Base-by-base conservation (phyloP, 2,113 vertebrate genomes). In the Heteronetta atricapilla region DNA sequence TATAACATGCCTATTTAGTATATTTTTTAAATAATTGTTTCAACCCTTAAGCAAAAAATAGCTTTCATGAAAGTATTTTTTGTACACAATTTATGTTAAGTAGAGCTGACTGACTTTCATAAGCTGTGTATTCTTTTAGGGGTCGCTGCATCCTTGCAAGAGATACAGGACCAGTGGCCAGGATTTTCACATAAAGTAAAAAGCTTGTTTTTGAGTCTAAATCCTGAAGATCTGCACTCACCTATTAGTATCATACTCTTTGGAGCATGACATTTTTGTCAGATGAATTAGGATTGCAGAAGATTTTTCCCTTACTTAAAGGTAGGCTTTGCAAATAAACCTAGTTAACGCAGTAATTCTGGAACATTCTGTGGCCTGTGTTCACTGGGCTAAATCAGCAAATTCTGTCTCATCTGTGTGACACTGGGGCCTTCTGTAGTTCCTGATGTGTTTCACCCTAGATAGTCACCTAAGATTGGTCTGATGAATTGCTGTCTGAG, bases 361-460 rank as follows among this genome's bases (percentile, higher is more conserved):
- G 20, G 34, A 79, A 21, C 12, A 44, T 42, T 10, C 34, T 82
- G 58, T 73, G 53, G 17, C 12, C 33, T 72, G 25, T 2, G 2
- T 88, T 20, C 29, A 79, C 8, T 63, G 14, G 3, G 25, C 29
- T 9, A 81, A 77, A 34, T 4, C 33, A 42, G 20, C 5, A 55
- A 82, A 56, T 62, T 77, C 59, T 80, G 22, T 17, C 29, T 46
- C 11, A 21, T 68, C 17, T 33, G 9, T 1, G 0, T 90, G 67
- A 77, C 8, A 34, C 2, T 60, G 34, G 42, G 3, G 13, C 55
- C 23, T 87, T 82, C 31, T 0, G 0, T 50, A 42, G 10, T 42
- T 17, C 26, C 25, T 60, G 22, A 16, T 60, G 33, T 14, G 6
- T 83, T 74, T 93, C 26, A 13, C 60, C 29, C 16, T 76, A 44